Base-by-base conservation (phyloP, 2,797 vertebrate species). In the Astyanax mexicanus region DNA sequence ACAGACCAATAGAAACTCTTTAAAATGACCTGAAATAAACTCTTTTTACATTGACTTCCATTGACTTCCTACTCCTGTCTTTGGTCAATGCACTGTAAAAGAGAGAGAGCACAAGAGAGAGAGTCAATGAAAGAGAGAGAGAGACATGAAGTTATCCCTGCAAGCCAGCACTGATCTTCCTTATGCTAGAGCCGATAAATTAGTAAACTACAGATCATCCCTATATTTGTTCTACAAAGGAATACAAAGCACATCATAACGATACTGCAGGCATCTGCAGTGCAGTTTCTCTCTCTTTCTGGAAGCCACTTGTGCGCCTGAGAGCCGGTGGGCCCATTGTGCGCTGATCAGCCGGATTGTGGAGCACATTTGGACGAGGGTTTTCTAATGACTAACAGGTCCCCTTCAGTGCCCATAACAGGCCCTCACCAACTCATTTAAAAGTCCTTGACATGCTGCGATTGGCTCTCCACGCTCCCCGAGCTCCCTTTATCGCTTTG, bases 351-450 rank as follows among this genome's bases (percentile, higher is more conserved):
- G 54, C 11, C 8, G 17, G 57, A n/a, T 61, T 37, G 57, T 74
- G 44, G 29, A 67, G 49, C 61, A n/a, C 19, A 57, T 25, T 73
- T 54, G 51, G 62, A 55, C 19, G 1, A 69, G 55, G 57, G 66
- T n/a, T 32, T 40, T 21, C 55, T 69, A 76, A 76, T 61, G 32
- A 61, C n/a, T 37, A 76, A 51, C 35, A 42, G 57, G 44, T 52
- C 74, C 45, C 55, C 54, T 69, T 61, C 54, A 69, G 55, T 47
- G 57, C 32, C 54, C 45, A 69, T 76, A 61, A 76, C 57, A 69
- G 44, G 57, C 55, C 58, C 74, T 76, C 58, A 52, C 23, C 47
- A 6, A 13, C 54, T 75, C 65, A 69, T 61, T 69, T 75, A 61
- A 42, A 61, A 61, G 74, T 61, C 42, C 65, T 69, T 75, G 42